Evolutionary conservation across 2,113 vertebrate species (phyloP).

Genomic region (Albula goreensis): DNA sequence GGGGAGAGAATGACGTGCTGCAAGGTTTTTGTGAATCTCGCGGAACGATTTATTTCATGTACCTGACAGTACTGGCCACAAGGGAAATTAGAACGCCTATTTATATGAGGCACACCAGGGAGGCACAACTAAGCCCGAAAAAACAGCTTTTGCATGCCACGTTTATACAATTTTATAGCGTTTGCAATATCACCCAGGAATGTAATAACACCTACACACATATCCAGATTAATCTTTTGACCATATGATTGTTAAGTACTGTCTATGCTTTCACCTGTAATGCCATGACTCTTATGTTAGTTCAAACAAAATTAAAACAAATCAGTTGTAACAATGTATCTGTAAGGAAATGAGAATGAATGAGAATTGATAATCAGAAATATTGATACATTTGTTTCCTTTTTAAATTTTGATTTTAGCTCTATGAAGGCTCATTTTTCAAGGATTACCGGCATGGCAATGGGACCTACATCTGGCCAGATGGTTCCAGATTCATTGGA

Average conservation of each 20-base stretch:
- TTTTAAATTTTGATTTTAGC: conserved; percentile 55
- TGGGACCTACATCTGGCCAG: conserved; percentile 73
- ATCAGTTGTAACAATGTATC: no score
- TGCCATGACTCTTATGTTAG: no score
- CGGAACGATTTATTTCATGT: background rate
- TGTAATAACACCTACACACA: background rate
- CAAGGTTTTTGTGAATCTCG: background rate
- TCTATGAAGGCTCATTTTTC: conserved; percentile 78
- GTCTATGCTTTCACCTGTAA: background rate
- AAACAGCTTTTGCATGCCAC: background rate
- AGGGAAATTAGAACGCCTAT: background rate
- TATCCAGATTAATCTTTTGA: background rate
- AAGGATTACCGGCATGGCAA: conserved; percentile 77
- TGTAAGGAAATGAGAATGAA: no score
- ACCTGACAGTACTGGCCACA: background rate
- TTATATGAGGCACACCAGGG: background rate
- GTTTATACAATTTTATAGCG: background rate
- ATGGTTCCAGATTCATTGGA: conserved; percentile 76
- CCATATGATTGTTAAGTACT: background rate
- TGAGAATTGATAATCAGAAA: no score
- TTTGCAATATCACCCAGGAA: background rate
- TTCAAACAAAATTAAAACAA: no score
- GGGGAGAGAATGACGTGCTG: background rate
- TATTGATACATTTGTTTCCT: no score
- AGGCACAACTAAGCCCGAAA: background rate